A percentile compares a stretch with the other conserved stretches of the same genome.
These are phyloP conservation scores for Aphrocallistes beatrix DNA, from an alignment of 37 sponge, comb jelly and placozoan species.

Conservation along the genomic window DNA sequence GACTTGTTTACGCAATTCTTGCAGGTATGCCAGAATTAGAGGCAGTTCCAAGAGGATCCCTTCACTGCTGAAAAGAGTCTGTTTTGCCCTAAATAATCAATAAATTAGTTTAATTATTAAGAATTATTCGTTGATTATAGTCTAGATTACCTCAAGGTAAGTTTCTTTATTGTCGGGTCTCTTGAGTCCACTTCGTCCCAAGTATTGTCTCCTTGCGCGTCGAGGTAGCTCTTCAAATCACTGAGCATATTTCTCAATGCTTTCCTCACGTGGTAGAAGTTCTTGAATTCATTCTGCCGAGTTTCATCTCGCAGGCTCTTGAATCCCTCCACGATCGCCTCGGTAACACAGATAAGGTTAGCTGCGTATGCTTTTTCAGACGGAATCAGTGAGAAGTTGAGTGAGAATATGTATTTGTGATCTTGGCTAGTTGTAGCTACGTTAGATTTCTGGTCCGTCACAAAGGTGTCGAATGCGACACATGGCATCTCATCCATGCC, in stretches of 20 bases:
- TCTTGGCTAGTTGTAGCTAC: neutral
- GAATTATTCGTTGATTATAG: neutral
- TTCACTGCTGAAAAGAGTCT: constrained; percentile 12
- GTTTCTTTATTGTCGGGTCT: neutral
- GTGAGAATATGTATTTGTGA: neutral
- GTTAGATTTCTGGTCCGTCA: constrained; percentile 8
- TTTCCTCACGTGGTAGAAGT: neutral
- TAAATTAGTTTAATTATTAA: neutral
- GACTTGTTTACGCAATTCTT: neutral
- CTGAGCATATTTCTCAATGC: neutral
- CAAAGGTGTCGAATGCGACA: constrained; percentile 2
- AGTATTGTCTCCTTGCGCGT: neutral
- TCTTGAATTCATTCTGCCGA: neutral
- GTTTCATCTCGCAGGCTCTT: neutral
- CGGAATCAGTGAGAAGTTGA: constrained; percentile 2
- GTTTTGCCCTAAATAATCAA: neutral
- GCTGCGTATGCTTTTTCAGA: neutral
- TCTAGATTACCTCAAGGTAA: neutral
- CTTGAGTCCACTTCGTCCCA: constrained; percentile 3
- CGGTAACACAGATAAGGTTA: neutral
- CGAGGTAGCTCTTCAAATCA: neutral
- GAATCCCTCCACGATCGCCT: constrained; percentile 1
- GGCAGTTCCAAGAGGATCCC: neutral
- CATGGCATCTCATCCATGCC: constrained; percentile 8
- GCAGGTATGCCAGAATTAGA: neutral